phyloP scores from a whole-genome alignment of 2,113 vertebrate genomes.

The Emberiza fucata region DNA sequence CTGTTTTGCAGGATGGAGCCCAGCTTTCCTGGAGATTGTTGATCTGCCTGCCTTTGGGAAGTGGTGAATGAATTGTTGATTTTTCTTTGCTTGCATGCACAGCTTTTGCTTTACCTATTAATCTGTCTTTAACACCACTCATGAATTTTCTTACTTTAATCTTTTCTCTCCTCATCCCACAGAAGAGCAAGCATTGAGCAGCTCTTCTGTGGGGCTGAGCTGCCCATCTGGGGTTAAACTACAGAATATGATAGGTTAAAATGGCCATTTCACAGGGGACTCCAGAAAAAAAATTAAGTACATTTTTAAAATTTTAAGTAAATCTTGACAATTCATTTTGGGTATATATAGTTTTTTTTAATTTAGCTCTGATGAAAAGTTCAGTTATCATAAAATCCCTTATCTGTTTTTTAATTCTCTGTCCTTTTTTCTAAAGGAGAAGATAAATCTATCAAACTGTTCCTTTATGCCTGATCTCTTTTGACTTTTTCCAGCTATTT shows the following conservation, averaged over 20 bases:
- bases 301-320: background rate
- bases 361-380: background rate
- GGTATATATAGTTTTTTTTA: background rate
- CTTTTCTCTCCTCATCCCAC: background rate
- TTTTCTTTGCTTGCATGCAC: background rate
- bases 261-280: background rate
- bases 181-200: rapidly evolving
- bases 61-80: background rate
- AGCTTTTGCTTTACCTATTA: background rate
- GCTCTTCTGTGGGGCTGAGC: background rate
- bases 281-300: background rate
- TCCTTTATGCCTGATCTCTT: background rate
- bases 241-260: background rate
- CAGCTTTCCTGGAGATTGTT: background rate
- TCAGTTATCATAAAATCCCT: background rate
- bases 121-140: rapidly evolving
- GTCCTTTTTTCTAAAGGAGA: background rate
- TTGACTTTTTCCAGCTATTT: background rate
- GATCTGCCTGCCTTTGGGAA: background rate
- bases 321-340: background rate
- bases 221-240: background rate
- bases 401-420: background rate
- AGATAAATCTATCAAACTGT: background rate
- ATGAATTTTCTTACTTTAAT: background rate
- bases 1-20: rapidly evolving